These are phyloP conservation scores for Trachythela sp. DNA, from an alignment of 64 coral and sea anemone genomes.

Conservation along the genomic window DNA sequence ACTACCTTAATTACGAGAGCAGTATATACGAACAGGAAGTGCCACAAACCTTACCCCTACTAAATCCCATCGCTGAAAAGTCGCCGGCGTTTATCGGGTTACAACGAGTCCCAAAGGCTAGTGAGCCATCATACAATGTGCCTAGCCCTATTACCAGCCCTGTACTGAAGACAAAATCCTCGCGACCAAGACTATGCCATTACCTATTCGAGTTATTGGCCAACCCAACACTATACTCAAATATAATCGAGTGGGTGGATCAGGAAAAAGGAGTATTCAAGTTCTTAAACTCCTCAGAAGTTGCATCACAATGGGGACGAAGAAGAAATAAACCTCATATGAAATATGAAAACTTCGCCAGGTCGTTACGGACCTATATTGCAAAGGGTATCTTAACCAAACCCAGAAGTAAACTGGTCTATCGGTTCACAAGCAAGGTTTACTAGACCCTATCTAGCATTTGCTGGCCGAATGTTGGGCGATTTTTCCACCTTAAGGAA, in stretches of 20 bases:
- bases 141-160: not conserved
- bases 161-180: not conserved
- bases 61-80: not conserved
- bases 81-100: not conserved
- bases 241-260: conserved; percentile 5
- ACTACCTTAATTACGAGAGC: conserved; percentile 3
- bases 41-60: not conserved
- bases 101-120: not conserved
- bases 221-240: not conserved
- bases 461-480: not conserved
- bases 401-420: not conserved
- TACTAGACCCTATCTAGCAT: not conserved
- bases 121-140: not conserved
- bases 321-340: not conserved
- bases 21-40: conserved; percentile 3
- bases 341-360: conserved; percentile 7
- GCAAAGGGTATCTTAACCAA: not conserved
- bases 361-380: not conserved
- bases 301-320: not conserved
- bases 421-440: conserved; percentile 12
- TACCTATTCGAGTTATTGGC: not conserved
- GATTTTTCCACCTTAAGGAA: too few relatives aligned
- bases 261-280: conserved; percentile 4
- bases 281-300: conserved; percentile 1
- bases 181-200: not conserved